Conservation (phyloP, 2,113 vertebrate genomes). For the Cyphomyrus discorhynchus region DNA sequence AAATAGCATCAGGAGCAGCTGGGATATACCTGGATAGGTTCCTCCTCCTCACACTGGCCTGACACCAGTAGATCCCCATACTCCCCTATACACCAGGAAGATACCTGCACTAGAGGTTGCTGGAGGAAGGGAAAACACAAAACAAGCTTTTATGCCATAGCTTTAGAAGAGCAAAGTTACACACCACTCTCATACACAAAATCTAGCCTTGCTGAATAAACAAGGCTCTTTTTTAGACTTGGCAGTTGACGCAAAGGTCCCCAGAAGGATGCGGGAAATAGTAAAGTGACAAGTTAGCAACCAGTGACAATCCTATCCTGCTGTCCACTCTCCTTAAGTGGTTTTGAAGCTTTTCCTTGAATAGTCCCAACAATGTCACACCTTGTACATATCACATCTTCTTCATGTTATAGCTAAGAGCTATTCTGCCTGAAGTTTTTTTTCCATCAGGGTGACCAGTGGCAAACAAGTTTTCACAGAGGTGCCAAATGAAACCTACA, state of each 20-base stretch:
- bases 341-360: not conserved
- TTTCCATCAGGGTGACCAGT: not conserved
- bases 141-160: not conserved
- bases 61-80: slow-evolving; percentile 95
- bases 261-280: not conserved
- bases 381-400: not conserved
- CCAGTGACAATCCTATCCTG: not conserved
- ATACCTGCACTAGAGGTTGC: slow-evolving; percentile 95
- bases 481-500: not conserved
- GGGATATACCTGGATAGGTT: slow-evolving; percentile 84
- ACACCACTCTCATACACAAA: not conserved
- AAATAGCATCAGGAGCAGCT: not conserved
- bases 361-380: not conserved
- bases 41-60: slow-evolving; percentile 96
- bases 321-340: not conserved
- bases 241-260: not conserved
- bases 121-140: slow-evolving; percentile 48
- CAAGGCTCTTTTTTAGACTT: not conserved
- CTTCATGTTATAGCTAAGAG: not conserved
- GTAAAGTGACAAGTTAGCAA: not conserved
- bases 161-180: not conserved
- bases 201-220: not conserved
- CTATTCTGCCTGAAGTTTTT: not conserved
- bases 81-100: slow-evolving; percentile 98
- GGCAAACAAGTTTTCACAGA: not conserved